A percentile compares a stretch with the other conserved stretches of the same genome.
Evolutionary conservation across 2,888 invertebrate genomes (phyloP).

Genomic region (Tenthredo scrophulariae): DNA sequence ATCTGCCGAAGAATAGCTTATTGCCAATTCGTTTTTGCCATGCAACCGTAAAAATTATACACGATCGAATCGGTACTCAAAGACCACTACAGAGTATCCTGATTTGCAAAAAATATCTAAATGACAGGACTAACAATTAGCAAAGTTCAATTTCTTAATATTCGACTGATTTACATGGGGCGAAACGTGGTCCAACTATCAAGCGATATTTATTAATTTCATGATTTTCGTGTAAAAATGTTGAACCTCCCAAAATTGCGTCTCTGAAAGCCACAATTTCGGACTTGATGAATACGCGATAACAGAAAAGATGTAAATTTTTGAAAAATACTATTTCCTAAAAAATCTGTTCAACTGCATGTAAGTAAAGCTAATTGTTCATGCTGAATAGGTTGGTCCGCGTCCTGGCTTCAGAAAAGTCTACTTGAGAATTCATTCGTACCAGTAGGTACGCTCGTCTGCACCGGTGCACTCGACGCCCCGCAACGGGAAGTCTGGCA

Average conservation of each 20-base stretch:
- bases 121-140: background rate
- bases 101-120: too few relatives aligned
- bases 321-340: background rate
- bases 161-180: background rate
- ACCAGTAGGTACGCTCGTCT: background rate
- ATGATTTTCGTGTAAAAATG: too few relatives aligned
- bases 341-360: background rate
- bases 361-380: background rate
- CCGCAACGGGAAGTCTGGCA: conserved; percentile 47
- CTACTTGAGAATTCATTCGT: conserved; percentile 15
- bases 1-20: background rate
- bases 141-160: background rate
- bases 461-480: conserved; percentile 35
- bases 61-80: background rate
- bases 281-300: too few relatives aligned
- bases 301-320: background rate
- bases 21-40: background rate
- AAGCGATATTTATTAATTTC: too few relatives aligned
- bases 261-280: too few relatives aligned
- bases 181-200: background rate
- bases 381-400: conserved; percentile 15
- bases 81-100: too few relatives aligned
- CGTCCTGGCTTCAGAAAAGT: background rate
- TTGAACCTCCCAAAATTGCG: too few relatives aligned
- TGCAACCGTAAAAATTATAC: background rate